Evolutionary conservation across 1,140 invertebrate species (phyloP).

Genomic region (Saccostrea glomerata): DNA sequence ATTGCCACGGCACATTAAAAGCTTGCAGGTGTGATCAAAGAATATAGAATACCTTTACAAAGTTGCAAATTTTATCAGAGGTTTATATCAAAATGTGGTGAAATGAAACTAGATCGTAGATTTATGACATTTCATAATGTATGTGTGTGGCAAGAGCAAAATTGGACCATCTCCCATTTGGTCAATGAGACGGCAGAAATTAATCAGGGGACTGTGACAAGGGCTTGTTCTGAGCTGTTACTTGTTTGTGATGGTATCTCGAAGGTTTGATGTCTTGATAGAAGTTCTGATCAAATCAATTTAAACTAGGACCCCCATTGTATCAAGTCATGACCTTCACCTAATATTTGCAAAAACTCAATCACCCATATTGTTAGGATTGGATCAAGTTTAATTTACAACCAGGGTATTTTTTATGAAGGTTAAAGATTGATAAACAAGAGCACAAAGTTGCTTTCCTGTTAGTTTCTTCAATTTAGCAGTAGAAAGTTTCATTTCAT

Average conservation of each 20-base stretch:
- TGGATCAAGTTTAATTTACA: slow-evolving; percentile 14
- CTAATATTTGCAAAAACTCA: not conserved
- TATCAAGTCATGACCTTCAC: not conserved
- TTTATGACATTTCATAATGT: slow-evolving; percentile 34
- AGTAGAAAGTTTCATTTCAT: too few species aligned
- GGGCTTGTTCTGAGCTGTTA: slow-evolving; percentile 5
- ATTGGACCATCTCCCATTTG: slow-evolving; percentile 9
- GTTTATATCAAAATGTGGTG: not conserved
- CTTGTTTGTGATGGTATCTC: not conserved
- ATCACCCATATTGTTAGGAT: not conserved
- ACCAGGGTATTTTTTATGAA: not conserved
- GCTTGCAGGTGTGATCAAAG: slow-evolving; percentile 23
- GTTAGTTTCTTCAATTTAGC: not conserved
- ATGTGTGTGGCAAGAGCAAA: slow-evolving; percentile 9
- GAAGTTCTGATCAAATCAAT: not conserved
- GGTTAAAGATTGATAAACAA: not conserved
- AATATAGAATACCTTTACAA: not conserved
- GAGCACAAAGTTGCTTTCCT: not conserved
- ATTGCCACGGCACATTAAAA: not conserved
- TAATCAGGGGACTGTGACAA: not conserved
- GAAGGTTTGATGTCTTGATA: slow-evolving; percentile 1
- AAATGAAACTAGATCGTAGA: slow-evolving; percentile 15
- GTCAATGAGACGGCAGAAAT: slow-evolving; percentile 27
- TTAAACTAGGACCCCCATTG: not conserved
- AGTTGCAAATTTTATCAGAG: slow-evolving; percentile 1